A percentile compares a stretch with the other conserved stretches of the same genome.
Evolutionary conservation across 1,140 invertebrate species (phyloP).

Genomic region (Cyclina sinensis): DNA sequence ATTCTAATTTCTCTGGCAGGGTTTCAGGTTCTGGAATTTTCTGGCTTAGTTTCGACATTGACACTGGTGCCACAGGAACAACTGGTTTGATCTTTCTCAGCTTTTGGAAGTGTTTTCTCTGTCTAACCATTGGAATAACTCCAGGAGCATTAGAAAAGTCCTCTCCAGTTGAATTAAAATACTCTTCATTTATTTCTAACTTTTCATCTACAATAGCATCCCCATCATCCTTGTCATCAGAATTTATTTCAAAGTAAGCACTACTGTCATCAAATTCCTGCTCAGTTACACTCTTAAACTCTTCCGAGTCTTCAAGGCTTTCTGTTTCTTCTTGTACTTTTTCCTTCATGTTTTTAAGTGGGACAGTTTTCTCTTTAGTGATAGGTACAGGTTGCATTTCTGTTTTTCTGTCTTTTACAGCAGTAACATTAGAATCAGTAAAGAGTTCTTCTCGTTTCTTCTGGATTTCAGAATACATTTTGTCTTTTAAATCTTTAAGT

Average conservation of each 20-base stretch:
- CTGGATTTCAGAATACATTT: constrained; percentile 74
- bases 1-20: not conserved
- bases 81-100: constrained; percentile 55
- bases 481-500: constrained; percentile 71
- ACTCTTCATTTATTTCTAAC: constrained; percentile 61
- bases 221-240: not conserved
- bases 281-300: constrained; percentile 22
- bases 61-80: constrained; percentile 46
- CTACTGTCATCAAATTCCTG: constrained; percentile 18
- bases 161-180: constrained; percentile 33
- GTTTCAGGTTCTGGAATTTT: constrained; percentile 3
- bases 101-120: constrained; percentile 54
- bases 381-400: not conserved
- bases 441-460: constrained; percentile 82
- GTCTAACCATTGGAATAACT: constrained; percentile 10
- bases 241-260: constrained; percentile 43
- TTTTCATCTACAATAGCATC: not conserved
- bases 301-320: not conserved
- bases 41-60: constrained; percentile 49
- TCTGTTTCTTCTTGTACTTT: not conserved
- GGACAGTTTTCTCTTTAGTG: constrained; percentile 1
- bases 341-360: not conserved
- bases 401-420: not conserved
- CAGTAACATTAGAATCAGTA: constrained; percentile 66
- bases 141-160: constrained; percentile 38